Evolutionary conservation across 2,797 vertebrate genomes (phyloP), one percentile per base, ranked within the genome.

Genomic region (Acanthiza pusilla): DNA sequence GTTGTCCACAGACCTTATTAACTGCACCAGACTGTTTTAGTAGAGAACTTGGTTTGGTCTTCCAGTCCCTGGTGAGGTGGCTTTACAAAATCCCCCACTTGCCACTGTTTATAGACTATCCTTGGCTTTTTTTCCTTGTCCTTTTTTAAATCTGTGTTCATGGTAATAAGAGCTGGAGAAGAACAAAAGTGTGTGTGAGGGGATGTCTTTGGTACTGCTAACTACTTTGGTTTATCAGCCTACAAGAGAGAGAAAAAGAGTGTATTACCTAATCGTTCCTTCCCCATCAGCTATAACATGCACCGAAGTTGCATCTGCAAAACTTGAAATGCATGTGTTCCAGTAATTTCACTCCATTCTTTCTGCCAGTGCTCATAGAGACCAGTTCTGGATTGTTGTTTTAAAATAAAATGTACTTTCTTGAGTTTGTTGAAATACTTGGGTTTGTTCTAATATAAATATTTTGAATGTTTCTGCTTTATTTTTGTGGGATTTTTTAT

Each of bases 101-200:
- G 47, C 55, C 63, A 40, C 30, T 85, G 9, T 61, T 86, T 29
- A 14, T 53, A 57, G 30, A 70, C 20, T 20, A 62, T 76, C 13
- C n/a, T 68, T 81, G 22, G 51, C 3, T 58, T 68, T 75, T 65
- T 71, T 77, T 15, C 4, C 10, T n/a, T 70, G 16, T 54, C 4
- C 25, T 50, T 57, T 47, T 60, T 12, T 2, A 20, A 45, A 50
- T 43, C 30, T 77, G 0, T 65, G 12, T 13, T 72, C 0, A 0
- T 40, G 27, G 25, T 88, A 61, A 2, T 61, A 40, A 75, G 13
- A 83, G 16, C 40, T 67, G 29, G 38, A 43, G 20, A 55, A 51
- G 26, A 62, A 7, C 18, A 47, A 47, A 42, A 16, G 4, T 66
- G 10, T 19, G 27, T 10, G 23, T 13, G 58, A 16, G 7, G 14